Evolutionary conservation across 2,888 invertebrate species (phyloP).

Genomic region (Apeira syringaria): DNA sequence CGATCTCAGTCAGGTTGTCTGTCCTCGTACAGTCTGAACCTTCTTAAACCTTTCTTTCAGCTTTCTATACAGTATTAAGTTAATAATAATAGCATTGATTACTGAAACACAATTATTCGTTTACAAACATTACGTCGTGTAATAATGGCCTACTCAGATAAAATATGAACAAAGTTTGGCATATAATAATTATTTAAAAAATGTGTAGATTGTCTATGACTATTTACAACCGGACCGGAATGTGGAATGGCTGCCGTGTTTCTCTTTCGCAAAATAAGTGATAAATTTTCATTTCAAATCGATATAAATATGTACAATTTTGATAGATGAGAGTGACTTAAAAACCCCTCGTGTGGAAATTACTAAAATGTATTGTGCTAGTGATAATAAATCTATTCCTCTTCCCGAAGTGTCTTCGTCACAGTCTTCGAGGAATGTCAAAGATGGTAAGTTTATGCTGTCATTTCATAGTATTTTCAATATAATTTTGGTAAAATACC

Average conservation of each 20-base stretch:
- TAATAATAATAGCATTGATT: no score
- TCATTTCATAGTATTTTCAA: slow-evolving; percentile 33
- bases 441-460: slow-evolving; percentile 87
- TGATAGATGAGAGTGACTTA: slow-evolving; percentile 84
- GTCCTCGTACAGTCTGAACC: no score
- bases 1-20: no score
- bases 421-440: slow-evolving; percentile 87
- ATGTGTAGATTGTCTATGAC: slow-evolving; percentile 66
- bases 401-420: slow-evolving; percentile 89
- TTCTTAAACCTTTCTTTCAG: no score
- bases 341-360: slow-evolving; percentile 51
- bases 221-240: slow-evolving; percentile 84
- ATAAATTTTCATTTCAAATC: slow-evolving; percentile 60
- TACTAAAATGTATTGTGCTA: slow-evolving; percentile 88
- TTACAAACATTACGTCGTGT: no score
- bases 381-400: slow-evolving; percentile 87
- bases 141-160: no score
- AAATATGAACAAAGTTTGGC: no score
- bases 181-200: not conserved
- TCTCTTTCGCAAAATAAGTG: slow-evolving; percentile 68
- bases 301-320: slow-evolving; percentile 72
- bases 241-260: slow-evolving; percentile 81
- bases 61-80: no score
- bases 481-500: no score
- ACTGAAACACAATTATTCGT: no score